Conservation (phyloP, 2,113 vertebrate species). For the Centropus bengalensis region DNA sequence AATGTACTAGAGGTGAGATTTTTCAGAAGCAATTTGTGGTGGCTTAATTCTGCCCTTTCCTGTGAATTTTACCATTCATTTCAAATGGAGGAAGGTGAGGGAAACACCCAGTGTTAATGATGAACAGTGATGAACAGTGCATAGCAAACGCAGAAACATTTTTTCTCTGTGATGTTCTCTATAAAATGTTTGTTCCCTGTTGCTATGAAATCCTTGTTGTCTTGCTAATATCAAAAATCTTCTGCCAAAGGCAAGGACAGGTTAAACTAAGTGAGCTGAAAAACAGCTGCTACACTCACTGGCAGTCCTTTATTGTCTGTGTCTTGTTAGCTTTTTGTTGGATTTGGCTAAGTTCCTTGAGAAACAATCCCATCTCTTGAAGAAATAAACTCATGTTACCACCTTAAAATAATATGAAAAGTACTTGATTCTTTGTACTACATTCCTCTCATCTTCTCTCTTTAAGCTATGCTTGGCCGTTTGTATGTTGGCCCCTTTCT, state of each 20-base stretch:
- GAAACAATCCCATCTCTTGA: constrained; percentile 51
- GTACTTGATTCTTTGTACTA: constrained; percentile 27
- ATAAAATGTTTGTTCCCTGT: neutral
- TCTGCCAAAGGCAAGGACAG: constrained; percentile 60
- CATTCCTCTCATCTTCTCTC: constrained; percentile 1
- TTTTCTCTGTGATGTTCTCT: constrained; percentile 13
- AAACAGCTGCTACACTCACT: constrained; percentile 2
- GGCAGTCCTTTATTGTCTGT: constrained; percentile 48
- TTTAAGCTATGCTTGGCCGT: neutral
- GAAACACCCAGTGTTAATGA: neutral
- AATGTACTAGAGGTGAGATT: neutral
- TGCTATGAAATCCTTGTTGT: neutral
- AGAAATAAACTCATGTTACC: constrained; percentile 62
- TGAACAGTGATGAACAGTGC: neutral
- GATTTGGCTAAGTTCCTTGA: constrained; percentile 59
- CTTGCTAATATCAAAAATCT: constrained; percentile 8
- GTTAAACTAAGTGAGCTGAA: constrained; percentile 1
- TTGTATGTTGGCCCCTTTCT: neutral
- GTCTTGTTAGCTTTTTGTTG: constrained; percentile 61
- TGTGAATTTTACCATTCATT: neutral
- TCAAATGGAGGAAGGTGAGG: neutral
- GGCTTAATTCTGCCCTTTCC: neutral
- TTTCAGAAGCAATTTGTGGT: constrained; percentile 1
- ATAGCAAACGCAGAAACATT: neutral
- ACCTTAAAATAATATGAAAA: constrained; percentile 59